Evolutionary conservation across 2,113 vertebrate genomes (phyloP).

Genomic region (Corythoichthys intestinalis): DNA sequence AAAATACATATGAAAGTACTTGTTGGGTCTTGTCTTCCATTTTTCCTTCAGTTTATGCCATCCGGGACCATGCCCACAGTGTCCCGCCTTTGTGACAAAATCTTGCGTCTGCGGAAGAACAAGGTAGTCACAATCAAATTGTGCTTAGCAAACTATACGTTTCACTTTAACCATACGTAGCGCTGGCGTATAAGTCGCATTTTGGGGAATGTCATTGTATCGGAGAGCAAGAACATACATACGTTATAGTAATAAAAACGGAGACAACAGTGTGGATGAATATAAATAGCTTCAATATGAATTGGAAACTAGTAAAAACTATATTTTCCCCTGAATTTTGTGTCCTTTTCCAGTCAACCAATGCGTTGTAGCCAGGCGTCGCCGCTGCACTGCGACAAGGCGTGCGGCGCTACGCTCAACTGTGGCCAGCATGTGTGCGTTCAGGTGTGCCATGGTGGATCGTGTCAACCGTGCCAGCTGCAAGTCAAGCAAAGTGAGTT

Average conservation of each 20-base stretch:
- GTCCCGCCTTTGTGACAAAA: conserved; percentile 91
- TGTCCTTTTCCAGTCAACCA: conserved; percentile 76
- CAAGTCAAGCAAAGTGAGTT: conserved; percentile 82
- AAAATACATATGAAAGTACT: background rate
- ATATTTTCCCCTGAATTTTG: background rate
- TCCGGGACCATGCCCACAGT: conserved; percentile 94
- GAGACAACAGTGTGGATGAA: too few relatives aligned
- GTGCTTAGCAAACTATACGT: background rate
- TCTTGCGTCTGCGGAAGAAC: conserved; percentile 88
- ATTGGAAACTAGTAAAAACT: too few relatives aligned
- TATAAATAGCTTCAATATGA: too few relatives aligned
- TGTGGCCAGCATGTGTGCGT: conserved; percentile 86
- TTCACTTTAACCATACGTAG: too few relatives aligned
- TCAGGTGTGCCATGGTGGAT: conserved; percentile 85
- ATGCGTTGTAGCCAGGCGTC: conserved; percentile 88
- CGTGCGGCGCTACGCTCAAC: conserved; percentile 82
- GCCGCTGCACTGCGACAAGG: conserved; percentile 80
- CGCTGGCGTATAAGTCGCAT: too few relatives aligned
- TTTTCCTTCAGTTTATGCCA: conserved; percentile 83
- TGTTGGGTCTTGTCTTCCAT: background rate
- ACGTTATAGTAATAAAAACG: too few relatives aligned
- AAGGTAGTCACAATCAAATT: conserved; percentile 70
- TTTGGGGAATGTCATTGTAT: too few relatives aligned
- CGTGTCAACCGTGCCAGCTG: conserved; percentile 84
- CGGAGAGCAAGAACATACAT: too few relatives aligned